Conservation (phyloP, 2,888 invertebrate species). For the Rhagium mordax region DNA sequence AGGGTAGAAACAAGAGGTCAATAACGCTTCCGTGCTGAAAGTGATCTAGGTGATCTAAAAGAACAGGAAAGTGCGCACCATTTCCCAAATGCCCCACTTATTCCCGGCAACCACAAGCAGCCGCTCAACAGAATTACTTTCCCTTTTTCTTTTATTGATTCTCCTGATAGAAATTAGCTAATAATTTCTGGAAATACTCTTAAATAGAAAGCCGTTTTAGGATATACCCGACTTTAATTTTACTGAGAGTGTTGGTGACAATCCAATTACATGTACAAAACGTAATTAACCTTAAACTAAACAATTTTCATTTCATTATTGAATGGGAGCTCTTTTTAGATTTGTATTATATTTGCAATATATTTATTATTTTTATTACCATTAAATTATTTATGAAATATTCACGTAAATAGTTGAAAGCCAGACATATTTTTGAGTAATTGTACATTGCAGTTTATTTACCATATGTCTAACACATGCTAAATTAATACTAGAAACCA, state of each 20-base stretch:
- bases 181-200: neutral
- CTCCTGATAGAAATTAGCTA: conserved; percentile 2
- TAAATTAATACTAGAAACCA: no score
- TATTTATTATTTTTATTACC: no score
- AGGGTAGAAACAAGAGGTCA: conserved; percentile 31
- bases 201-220: conserved; percentile 3
- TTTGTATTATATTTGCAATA: no score
- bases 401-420: no score
- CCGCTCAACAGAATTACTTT: conserved; percentile 27
- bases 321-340: no score
- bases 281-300: neutral
- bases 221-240: neutral
- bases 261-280: neutral
- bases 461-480: no score
- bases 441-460: no score
- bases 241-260: neutral
- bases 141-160: conserved; percentile 23
- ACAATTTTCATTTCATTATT: neutral
- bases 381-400: no score
- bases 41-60: conserved; percentile 31
- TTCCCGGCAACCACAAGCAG: conserved; percentile 24
- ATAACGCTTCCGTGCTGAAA: conserved; percentile 32
- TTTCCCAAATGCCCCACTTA: conserved; percentile 37
- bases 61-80: conserved; percentile 34
- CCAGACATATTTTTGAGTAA: no score